A percentile compares a stretch with the other conserved stretches of the same genome.
These are phyloP conservation scores for Colletes gigas DNA, from an alignment of 1,140 invertebrate genomes.

Conservation along the genomic window DNA sequence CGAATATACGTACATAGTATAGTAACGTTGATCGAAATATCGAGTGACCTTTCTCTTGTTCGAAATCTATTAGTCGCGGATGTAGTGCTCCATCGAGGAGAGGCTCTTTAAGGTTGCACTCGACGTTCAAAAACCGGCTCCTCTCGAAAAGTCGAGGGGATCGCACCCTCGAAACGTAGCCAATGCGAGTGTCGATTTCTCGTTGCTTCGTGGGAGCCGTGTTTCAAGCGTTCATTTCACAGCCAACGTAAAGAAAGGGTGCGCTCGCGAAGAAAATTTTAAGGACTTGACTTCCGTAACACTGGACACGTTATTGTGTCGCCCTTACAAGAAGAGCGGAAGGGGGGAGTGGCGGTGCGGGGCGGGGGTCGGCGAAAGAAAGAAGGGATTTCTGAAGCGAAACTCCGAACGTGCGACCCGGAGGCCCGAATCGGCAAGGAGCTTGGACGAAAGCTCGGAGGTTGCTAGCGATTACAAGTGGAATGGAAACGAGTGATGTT, in stretches of 20 bases:
- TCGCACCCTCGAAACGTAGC: slow-evolving; percentile 57
- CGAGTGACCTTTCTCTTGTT: background rate
- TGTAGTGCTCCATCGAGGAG: slow-evolving; percentile 9
- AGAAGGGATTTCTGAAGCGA: background rate
- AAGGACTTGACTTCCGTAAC: slow-evolving; percentile 49
- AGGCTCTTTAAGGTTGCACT: slow-evolving; percentile 21
- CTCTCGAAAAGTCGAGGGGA: slow-evolving; percentile 40
- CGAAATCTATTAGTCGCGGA: background rate
- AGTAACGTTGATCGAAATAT: background rate
- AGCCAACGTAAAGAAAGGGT: slow-evolving; percentile 55
- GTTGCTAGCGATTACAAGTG: background rate
- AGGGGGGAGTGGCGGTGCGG: no score
- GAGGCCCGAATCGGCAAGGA: background rate
- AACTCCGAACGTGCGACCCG: slow-evolving; percentile 22
- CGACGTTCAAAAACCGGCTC: background rate
- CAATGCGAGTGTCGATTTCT: slow-evolving; percentile 56
- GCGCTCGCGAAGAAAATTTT: slow-evolving; percentile 62
- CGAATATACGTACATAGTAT: no score
- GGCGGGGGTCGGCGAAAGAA: background rate
- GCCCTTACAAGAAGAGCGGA: background rate
- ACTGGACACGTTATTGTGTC: slow-evolving; percentile 41
- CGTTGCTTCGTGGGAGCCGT: slow-evolving; percentile 46
- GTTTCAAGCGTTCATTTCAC: slow-evolving; percentile 50
- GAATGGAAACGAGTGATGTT: slow-evolving; percentile 24
- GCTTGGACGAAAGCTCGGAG: background rate